A percentile compares a stretch with the other conserved stretches of the same genome.
phyloP scores from a whole-genome alignment of 2,888 invertebrate species.

The Catocala fraxini region DNA sequence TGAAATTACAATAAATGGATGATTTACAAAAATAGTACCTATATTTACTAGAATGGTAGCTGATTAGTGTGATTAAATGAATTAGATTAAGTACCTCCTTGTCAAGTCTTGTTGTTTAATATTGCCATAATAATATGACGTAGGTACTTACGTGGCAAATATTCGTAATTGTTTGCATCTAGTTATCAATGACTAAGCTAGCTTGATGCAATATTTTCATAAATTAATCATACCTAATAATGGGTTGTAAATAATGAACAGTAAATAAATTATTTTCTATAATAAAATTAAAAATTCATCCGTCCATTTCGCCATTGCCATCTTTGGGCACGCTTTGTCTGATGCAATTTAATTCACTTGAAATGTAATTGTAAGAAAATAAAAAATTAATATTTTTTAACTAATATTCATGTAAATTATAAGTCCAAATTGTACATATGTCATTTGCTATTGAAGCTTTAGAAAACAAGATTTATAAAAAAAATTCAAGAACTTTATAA shows the following conservation, averaged over 20 bases:
- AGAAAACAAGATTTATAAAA: not conserved
- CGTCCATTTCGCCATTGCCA: conserved; percentile 54
- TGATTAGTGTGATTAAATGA: conserved; percentile 1
- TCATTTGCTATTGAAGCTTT: not conserved
- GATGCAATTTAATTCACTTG: conserved; percentile 31
- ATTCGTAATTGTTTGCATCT: conserved; percentile 1
- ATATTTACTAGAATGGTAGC: not conserved
- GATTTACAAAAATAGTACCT: not conserved
- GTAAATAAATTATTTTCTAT: conserved; percentile 23
- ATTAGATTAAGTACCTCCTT: not conserved
- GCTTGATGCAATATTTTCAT: conserved; percentile 36
- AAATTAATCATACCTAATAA: conserved; percentile 22
- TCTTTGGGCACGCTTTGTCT: conserved; percentile 49
- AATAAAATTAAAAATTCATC: conserved; percentile 43
- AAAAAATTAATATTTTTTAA: conserved; percentile 53
- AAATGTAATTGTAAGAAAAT: conserved; percentile 29
- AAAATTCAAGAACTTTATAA: not conserved
- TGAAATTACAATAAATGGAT: conserved; percentile 4
- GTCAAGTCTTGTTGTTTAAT: no score
- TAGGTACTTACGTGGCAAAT: no score
- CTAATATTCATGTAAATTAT: conserved; percentile 41
- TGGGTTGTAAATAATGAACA: conserved; percentile 26
- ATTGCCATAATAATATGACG: no score
- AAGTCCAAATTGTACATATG: conserved; percentile 17
- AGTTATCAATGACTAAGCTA: conserved; percentile 14